Base-by-base conservation (phyloP, 2,888 invertebrate species). In the Drepana falcataria region DNA sequence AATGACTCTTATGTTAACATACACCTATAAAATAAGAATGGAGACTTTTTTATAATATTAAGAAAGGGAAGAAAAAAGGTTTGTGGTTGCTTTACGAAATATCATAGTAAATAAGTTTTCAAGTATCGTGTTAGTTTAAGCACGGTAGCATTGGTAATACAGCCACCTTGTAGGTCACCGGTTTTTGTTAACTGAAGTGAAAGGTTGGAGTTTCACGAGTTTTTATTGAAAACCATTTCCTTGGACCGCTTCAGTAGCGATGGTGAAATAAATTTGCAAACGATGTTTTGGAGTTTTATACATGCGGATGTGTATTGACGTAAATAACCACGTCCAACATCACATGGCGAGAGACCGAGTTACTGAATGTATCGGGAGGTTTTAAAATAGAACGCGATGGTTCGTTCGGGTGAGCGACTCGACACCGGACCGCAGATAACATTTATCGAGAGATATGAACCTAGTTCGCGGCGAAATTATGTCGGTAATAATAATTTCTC, bases 331-430 rank as follows among this genome's bases (percentile, higher is more conserved):
- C 70, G 67, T 65, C 49, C 66, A 68, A 67, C 70, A 80, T 77
- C 77, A 75, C 79, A 77, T 71, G 76, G 71, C 75, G 73, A 68
- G 74, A 69, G 74, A 72, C 75, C 62, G 69, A 69, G 65, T 73
- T 69, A 74, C 73, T 75, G 71, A 74, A 78, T 73, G 76, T 78
- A 77, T 79, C 72, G 76, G 76, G 73, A 77, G 71, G 75, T 73
- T 79, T 78, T 71, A 81, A 83, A 82, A 80, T 85, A 85, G 85
- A 82, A 73, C 71, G 62, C 64, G 65, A 65, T 57, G 58, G 62
- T 60, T 68, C 59, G 62, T 59, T 68, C 67, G 68, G 65, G 66
- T 70, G 68, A 70, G 69, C 69, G 70, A 69, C 69, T 73, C 64
- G 62, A 68, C 68, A 62, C 58, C 63, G 62, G 53, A 59, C 44